Evolutionary conservation across 2,113 vertebrate species (phyloP), one percentile per base, ranked within the genome.

Genomic region (Sula dactylatra): DNA sequence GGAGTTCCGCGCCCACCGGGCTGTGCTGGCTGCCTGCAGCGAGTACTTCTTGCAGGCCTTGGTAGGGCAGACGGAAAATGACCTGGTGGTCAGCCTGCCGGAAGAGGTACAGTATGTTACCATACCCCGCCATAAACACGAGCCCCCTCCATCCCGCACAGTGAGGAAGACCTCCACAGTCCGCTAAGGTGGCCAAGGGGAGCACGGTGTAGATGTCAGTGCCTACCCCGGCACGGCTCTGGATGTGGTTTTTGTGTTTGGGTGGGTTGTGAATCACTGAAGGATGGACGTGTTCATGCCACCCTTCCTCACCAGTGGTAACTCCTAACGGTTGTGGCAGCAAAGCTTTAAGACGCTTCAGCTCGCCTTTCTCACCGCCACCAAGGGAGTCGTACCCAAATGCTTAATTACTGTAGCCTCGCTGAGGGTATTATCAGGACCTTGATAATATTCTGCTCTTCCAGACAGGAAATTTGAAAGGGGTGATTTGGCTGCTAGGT

Each of bases 21-120:
- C 99, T 87, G 99, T 99, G 96, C 98, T 99, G 98, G 99, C 99
- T 13, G 99, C 99, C 40, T 99, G 99, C 98, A 99, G 99, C 97
- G 99, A 99, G 98, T 99, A 99, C 97, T 99, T 99, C 98, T 98
- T 99, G 97, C 99, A 99, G 98, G 99, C 98, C 4, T 98, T 99
- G 95, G 99, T 99, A n/a, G 99, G 98, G 96, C 99, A 99, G 97
- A 98, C 98, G 11, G 99, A 99, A 98, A 99, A 99, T 99, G 99
- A 99, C 94, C 97, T 99, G 98, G 99, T 99, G 91, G 98, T 99
- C 98, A 99, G 98, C 98, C 98, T 99, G 97, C 99, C 99, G 13
- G 99, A 99, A 89, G 99, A 99, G 99, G 99, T 99, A 99, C 54
- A 79, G 94, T 98, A 67, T 90, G 74, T 54, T 22, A 0, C 49